Evolutionary conservation across 2,797 vertebrate genomes (phyloP).

Genomic region (Sebastes cheni): DNA sequence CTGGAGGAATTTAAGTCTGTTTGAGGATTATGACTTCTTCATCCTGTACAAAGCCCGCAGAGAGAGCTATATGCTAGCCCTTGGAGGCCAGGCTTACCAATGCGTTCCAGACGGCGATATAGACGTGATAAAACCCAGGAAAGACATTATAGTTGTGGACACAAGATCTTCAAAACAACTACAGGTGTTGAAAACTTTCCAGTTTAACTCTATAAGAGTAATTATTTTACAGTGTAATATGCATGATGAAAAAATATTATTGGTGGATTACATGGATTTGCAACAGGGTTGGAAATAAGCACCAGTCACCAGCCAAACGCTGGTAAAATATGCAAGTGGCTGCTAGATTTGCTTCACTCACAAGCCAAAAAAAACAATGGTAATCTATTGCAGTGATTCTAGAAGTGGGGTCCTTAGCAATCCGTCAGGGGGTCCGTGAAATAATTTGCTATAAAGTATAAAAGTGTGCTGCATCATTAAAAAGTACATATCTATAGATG

Average conservation of each 20-base stretch:
- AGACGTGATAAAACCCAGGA: slow-evolving; percentile 72
- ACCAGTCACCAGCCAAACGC: too few relatives aligned
- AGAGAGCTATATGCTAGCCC: slow-evolving; percentile 78
- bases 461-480: too few relatives aligned
- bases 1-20: slow-evolving; percentile 88
- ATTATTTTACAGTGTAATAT: slow-evolving; percentile 20
- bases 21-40: slow-evolving; percentile 90
- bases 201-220: slow-evolving; percentile 17
- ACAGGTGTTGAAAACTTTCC: slow-evolving; percentile 51
- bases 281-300: too few relatives aligned
- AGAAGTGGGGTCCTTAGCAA: too few relatives aligned
- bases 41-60: slow-evolving; percentile 85
- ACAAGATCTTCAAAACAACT: slow-evolving; percentile 70
- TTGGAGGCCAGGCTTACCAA: slow-evolving; percentile 76
- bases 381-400: too few relatives aligned
- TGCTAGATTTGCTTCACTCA: too few relatives aligned
- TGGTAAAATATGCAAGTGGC: too few relatives aligned
- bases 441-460: too few relatives aligned
- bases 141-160: slow-evolving; percentile 54
- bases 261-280: neutral
- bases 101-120: slow-evolving; percentile 71
- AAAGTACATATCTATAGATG: too few relatives aligned
- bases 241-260: neutral
- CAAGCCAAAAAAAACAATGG: too few relatives aligned
- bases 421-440: too few relatives aligned